phyloP scores from a whole-genome alignment of 2,888 invertebrate species.

The Drosophila anomalata region DNA sequence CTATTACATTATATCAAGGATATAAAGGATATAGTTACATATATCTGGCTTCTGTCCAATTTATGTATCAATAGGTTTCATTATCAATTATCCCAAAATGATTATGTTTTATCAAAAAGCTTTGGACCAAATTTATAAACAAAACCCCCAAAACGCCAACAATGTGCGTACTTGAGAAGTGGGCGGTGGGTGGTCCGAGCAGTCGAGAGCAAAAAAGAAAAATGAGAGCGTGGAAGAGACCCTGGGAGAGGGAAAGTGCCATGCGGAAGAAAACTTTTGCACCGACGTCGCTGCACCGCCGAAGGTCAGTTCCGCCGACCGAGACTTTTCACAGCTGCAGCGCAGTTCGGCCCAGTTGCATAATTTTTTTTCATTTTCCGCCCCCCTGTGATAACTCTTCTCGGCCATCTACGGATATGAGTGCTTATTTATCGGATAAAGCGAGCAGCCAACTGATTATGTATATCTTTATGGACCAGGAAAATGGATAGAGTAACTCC shows the following conservation, averaged over 20 bases:
- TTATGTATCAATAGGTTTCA: too few relatives aligned
- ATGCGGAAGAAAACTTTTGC: slow-evolving; percentile 57
- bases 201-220: background rate
- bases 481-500: background rate
- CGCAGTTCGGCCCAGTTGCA: slow-evolving; percentile 56
- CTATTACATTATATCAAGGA: too few relatives aligned
- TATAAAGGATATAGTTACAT: background rate
- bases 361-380: slow-evolving; percentile 49
- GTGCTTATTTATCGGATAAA: slow-evolving; percentile 13
- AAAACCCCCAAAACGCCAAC: slow-evolving; percentile 11
- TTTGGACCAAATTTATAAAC: background rate
- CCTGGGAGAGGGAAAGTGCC: slow-evolving; percentile 15
- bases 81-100: background rate
- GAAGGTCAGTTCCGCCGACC: slow-evolving; percentile 67
- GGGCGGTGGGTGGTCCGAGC: slow-evolving; percentile 1
- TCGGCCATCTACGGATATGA: slow-evolving; percentile 14
- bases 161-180: slow-evolving; percentile 18
- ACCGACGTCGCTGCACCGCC: slow-evolving; percentile 57
- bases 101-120: background rate
- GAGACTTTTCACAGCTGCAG: slow-evolving; percentile 57
- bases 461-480: slow-evolving; percentile 62
- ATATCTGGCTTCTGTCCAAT: too few relatives aligned
- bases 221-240: slow-evolving; percentile 6
- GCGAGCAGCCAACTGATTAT: slow-evolving; percentile 24
- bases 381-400: slow-evolving; percentile 7